Evolutionary conservation across 2,797 vertebrate genomes (phyloP), one percentile per base, ranked within the genome.

Genomic region (Mycteria americana): DNA sequence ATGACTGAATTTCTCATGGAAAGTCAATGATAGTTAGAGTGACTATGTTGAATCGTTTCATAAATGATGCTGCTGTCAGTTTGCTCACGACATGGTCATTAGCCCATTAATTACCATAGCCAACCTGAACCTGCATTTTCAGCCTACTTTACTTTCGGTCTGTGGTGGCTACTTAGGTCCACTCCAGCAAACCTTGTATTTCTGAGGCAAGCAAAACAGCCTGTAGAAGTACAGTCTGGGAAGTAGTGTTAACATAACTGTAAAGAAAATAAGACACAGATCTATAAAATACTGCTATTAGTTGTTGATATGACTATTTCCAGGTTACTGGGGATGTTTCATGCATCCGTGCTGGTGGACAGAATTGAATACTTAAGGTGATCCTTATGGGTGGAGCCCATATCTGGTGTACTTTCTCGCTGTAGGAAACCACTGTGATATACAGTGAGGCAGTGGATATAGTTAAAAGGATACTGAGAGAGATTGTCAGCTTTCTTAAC

Each of bases 391-490:
- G n/a, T 59, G 35, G 21, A 76, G 17, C 31, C 27, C 31, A 1
- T 19, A 23, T 9, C 51, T 74, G 12, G 9, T 53, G 33, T 25
- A 4, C 37, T 62, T 59, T 9, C 18, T 76, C 0, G 0, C 46
- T 54, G 10, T 28, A 73, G 63, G 28, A 76, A 78, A 56, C 8
- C 10, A 2, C 59, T 65, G 7, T 31, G 27, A 19, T 60, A 7
- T 5, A 17, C 46, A 69, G 11, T 18, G 25, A 76, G 27, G 37
- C 18, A 48, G 8, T 27, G 24, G 48, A 33, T 87, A 24, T 39
- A 19, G 31, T 91, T 91, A 35, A 37, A 80, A 88, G 27, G 39
- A 33, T 27, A 48, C 10, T 46, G 28, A 89, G 39, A 48, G 21
- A 37, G 18, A 68, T 25, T 46, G 48, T 54, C 59, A 90, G 41